Evolutionary conservation across 2,888 invertebrate genomes (phyloP), one percentile per base, ranked within the genome.

Genomic region (Agrotis segetum): DNA sequence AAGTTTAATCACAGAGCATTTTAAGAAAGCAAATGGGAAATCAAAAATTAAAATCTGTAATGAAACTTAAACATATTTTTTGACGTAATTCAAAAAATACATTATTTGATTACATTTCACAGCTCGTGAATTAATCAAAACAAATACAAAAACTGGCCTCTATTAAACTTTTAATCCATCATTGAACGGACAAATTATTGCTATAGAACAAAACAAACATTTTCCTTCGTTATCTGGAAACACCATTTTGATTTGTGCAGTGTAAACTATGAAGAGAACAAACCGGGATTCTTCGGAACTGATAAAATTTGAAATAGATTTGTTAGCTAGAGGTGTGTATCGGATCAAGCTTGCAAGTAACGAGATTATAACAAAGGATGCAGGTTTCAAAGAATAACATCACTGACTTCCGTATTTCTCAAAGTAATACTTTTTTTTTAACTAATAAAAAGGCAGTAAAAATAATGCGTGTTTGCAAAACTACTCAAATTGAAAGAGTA

Each of bases 221-320:
- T 19, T 55, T 16, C 7, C 9, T 61, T 19, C 4, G 1, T 16
- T 9, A 58, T 34, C n/a, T 7, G 14, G n/a, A 47, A 55, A 59
- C 16, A 50, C 47, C 7, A 24, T 56, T 56, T 67, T 60, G n/a
- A 47, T 55, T 79, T 44, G 13, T 49, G 58, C 29, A 16, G 11
- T 60, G 24, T 55, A 55, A 67, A 73, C 46, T 67, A 21, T 60
- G 9, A 34, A 62, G 7, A 29, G 47, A 55, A 78, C 47, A 58
- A 40, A 79, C 59, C 44, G 19, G 13, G 58, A 40, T 62, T 79
- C 24, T 62, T 16, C 46, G 40, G 24, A 73, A 72, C 34, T 72
- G 66, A 66, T 79, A 72, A 66, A 78, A 65, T 65, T 76, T 78
- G 40, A 78, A 78, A 78, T 59, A 62, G 50, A 71, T 78, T 78